Conservation (phyloP, 2,113 vertebrate genomes). For the Megaleporinus macrocephalus region DNA sequence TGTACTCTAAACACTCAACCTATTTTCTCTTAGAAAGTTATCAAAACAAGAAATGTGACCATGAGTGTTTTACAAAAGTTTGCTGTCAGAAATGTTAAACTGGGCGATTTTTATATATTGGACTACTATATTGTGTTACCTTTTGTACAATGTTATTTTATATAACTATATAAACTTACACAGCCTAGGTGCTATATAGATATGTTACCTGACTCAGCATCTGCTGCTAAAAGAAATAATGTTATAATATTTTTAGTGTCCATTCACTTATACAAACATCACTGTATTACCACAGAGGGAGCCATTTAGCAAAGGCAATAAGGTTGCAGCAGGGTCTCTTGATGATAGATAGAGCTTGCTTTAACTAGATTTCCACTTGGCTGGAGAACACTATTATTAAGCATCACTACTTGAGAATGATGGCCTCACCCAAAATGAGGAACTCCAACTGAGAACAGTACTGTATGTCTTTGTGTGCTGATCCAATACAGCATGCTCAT, state of each 20-base stretch:
- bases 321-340: slow-evolving; percentile 31
- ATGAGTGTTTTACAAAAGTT: too few relatives aligned
- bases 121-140: too few relatives aligned
- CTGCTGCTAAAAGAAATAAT: slow-evolving; percentile 11
- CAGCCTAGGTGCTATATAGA: too few relatives aligned
- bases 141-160: too few relatives aligned
- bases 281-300: slow-evolving; percentile 30
- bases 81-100: neutral
- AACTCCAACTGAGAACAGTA: slow-evolving; percentile 21
- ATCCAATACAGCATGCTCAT: slow-evolving; percentile 32
- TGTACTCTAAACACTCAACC: too few relatives aligned
- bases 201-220: neutral
- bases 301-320: slow-evolving; percentile 36
- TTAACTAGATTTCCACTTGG: slow-evolving; percentile 59
- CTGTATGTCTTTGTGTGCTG: slow-evolving; percentile 31
- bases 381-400: slow-evolving; percentile 56
- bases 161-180: too few relatives aligned
- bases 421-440: slow-evolving; percentile 30
- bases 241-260: slow-evolving; percentile 32
- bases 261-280: slow-evolving; percentile 40
- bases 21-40: too few relatives aligned
- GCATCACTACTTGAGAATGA: slow-evolving; percentile 50
- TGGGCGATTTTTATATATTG: neutral
- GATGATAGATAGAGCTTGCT: slow-evolving; percentile 51
- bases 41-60: too few relatives aligned